Base-by-base conservation (phyloP, 2,797 vertebrate species). In the Strix occidentalis region DNA sequence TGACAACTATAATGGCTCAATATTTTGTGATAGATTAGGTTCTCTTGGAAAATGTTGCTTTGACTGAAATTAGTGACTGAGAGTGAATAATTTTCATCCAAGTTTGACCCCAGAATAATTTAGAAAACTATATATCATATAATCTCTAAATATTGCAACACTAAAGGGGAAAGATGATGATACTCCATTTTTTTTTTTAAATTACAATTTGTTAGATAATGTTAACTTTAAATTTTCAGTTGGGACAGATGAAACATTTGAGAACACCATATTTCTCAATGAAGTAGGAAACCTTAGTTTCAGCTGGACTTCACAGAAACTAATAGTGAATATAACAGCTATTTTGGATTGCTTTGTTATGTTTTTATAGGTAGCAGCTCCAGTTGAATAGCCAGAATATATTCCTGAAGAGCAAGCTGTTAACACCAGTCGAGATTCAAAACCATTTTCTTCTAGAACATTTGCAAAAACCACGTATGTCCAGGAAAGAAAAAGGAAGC, bases 101-200 rank as follows among this genome's bases (percentile, higher is more conserved):
- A 8, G 41, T 58, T 63, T 90, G 51, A 61, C 19, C 1, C 16
- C 14, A 21, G 70, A 61, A 37, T 16, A 58, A 31, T 69, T 10
- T 1, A 11, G 9, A 51, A 86, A 31, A 0, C 0, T 31, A 1
- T 19, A 6, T 24, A 9, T 33, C 2, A 35, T 26, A 43, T 12
- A 26, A 71, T 68, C 92, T 79, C 8, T 68, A 46, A 53, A 24
- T 26, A n/a, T 41, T 81, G 10, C 20, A 76, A 12, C 13, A 50
- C 4, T 58, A 41, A 87, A 80, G 3, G 3, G 25, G 19, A 45
- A 85, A 70, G 13, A 13, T 26, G n/a, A 80, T 16, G 3, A 26
- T 16, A 88, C 9, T 68, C 10, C 3, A 0, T 9, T 45, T 31
- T 56, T 39, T 4, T 41, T 56, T 51, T 20, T 25, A 1, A 21